A percentile compares a stretch with the other conserved stretches of the same genome.
Evolutionary conservation across 2,797 vertebrate species (phyloP).

Genomic region (Halcyon smyrnensis): DNA sequence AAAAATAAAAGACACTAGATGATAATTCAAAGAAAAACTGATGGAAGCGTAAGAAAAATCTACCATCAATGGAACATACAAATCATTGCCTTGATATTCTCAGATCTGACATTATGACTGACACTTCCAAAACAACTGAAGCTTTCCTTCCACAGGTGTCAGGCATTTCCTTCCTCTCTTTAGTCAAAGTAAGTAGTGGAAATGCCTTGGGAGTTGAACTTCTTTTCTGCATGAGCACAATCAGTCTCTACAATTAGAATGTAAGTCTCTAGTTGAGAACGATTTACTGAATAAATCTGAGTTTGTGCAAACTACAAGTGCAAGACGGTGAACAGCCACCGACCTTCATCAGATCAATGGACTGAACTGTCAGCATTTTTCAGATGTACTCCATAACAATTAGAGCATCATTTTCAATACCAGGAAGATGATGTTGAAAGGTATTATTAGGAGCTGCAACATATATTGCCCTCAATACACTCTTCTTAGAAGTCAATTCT

Average conservation of each 20-base stretch:
- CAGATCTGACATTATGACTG: neutral
- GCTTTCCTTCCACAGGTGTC: neutral
- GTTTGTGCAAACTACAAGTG: neutral
- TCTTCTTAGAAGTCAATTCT: neutral
- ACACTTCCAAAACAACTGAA: neutral
- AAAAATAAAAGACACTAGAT: neutral
- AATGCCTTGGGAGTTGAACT: neutral
- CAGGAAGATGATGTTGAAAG: neutral
- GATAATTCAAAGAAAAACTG: neutral
- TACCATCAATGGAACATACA: neutral
- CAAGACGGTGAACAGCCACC: neutral
- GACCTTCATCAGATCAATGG: neutral
- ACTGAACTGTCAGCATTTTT: neutral
- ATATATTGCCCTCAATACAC: neutral
- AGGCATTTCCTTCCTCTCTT: neutral
- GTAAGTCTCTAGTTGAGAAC: neutral
- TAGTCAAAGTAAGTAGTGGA: neutral
- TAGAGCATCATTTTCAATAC: neutral
- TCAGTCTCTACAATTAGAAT: neutral
- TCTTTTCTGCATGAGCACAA: neutral
- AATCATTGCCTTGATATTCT: neutral
- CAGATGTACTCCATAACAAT: neutral
- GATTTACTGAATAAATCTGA: constrained; percentile 9
- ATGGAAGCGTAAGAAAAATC: neutral
- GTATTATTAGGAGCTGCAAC: neutral